Conservation (phyloP, 2,113 vertebrate genomes). For the Syngnathoides biaculeatus region DNA sequence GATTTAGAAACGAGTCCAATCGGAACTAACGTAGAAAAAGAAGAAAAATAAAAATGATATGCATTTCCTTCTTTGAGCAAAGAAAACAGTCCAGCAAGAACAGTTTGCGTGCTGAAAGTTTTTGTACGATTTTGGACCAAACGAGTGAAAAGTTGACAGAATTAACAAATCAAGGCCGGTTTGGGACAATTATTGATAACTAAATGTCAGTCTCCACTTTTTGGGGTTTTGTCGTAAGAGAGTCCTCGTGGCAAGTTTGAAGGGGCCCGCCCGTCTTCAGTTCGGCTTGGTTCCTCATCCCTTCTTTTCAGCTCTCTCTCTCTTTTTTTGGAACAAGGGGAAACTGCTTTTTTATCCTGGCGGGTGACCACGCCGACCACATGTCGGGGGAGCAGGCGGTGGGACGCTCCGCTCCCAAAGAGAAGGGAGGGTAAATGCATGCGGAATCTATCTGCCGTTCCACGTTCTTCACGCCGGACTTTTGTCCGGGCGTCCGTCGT, state of each 20-base stretch:
- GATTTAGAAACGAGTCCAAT: neutral
- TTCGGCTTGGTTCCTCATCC: neutral
- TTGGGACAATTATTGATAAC: neutral
- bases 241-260: neutral
- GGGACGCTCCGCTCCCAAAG: slow-evolving; percentile 36
- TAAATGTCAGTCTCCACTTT: neutral
- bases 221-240: neutral
- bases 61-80: no score
- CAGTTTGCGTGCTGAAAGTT: no score
- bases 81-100: no score
- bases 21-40: neutral
- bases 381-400: slow-evolving; percentile 30
- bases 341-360: slow-evolving; percentile 34
- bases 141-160: no score
- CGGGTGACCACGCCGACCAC: slow-evolving; percentile 28
- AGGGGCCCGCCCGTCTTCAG: neutral
- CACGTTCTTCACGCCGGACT: neutral
- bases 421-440: slow-evolving; percentile 40
- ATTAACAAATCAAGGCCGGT: neutral
- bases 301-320: neutral
- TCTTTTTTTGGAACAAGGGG: neutral
- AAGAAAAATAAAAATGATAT: no score
- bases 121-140: neutral
- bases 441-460: neutral
- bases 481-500: neutral